phyloP scores from a whole-genome alignment of 2,888 invertebrate species.

The Lasioglossum villosulum region DNA sequence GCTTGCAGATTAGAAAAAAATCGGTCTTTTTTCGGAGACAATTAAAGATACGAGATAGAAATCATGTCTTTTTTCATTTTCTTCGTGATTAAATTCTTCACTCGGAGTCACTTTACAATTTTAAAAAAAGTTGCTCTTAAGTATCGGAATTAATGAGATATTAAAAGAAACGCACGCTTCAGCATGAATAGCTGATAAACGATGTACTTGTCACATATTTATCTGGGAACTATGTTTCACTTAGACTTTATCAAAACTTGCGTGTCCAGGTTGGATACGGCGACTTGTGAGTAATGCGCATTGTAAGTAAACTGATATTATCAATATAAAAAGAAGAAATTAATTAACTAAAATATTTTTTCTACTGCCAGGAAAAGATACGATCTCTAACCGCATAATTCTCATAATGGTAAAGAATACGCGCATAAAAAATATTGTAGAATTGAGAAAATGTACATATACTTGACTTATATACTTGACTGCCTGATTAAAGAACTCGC shows the following conservation, averaged over 20 bases:
- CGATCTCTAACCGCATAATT: not conserved
- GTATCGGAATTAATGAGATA: not conserved
- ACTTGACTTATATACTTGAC: no score
- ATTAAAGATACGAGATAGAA: not conserved
- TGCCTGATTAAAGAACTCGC: not conserved
- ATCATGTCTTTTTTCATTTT: not conserved
- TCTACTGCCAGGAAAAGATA: not conserved
- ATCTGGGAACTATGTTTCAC: not conserved
- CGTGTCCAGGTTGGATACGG: not conserved
- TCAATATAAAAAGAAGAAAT: not conserved
- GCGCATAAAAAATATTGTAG: not conserved
- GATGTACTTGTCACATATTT: not conserved
- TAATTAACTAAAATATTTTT: not conserved
- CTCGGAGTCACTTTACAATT: not conserved
- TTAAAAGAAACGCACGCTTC: not conserved
- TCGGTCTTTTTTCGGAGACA: not conserved
- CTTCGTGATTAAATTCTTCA: not conserved
- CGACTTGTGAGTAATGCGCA: not conserved
- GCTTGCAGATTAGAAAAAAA: slow-evolving; percentile 8
- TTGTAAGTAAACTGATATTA: not conserved
- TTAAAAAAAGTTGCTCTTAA: not conserved
- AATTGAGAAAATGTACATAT: not conserved
- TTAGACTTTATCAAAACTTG: not conserved
- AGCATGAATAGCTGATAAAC: not conserved
- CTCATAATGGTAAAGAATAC: no score